Base-by-base conservation (phyloP, 2,113 vertebrate genomes). In the Nothoprocta pentlandii region DNA sequence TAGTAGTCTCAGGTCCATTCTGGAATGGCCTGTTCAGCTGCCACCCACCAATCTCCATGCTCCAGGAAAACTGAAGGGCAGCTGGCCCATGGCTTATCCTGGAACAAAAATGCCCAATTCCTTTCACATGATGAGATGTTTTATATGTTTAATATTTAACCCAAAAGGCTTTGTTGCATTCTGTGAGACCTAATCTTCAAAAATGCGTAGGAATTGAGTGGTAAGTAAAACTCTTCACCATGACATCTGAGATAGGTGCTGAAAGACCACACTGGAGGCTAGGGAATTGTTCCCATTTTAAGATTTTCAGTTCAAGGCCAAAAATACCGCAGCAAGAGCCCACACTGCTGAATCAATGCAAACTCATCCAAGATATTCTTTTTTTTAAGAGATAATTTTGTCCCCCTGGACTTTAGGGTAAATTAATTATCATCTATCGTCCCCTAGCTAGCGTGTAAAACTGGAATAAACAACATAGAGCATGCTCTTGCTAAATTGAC, bases 21-120 rank as follows among this genome's bases (percentile, higher is more conserved):
- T 34, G 26, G 53, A 69, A 51, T 76, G 2, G 0, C 12, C 5
- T 69, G 23, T 41, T 61, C 16, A 30, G 21, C 39, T 67, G 14
- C 7, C 54, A 80, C 3, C 12, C 17, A n/a, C 8, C 0, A 2
- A 67, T 26, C 3, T 49, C 12, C 13, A 2, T 26, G 4, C 62
- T 30, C 61, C 47, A 51, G 30, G 44, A 81, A 61, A 67, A 62
- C 16, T 49, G 12, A 54, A 42, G 34, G 12, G 21, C 53, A 19
- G 1, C 10, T 17, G 54, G 32, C 32, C 9, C 28, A 42, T 80
- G 30, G 16, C 6, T 58, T 62, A 67, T 15, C 25, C 22, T 9
- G 6, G 11, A 76, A 4, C 3, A 61, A 53, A 59, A 61, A 4
- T 36, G 7, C 16, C 4, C 64, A 59, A 70, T 54, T 61, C 15